These are phyloP conservation scores for Seriola aureovittata DNA, from an alignment of 2,113 vertebrate genomes.

Conservation along the genomic window DNA sequence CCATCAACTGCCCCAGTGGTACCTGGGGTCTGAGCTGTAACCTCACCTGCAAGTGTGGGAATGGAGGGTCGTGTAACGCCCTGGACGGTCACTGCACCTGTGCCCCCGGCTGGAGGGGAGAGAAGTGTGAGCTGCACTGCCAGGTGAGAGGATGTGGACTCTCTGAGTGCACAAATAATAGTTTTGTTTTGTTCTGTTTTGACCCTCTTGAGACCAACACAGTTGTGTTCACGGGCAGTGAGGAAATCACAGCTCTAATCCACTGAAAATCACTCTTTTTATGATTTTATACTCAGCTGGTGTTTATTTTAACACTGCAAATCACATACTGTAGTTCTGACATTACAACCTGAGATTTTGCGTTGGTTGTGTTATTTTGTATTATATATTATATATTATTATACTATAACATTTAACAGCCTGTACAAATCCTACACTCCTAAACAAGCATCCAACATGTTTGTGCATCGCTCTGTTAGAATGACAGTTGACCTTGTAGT, in stretches of 20 bases:
- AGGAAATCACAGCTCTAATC: background rate
- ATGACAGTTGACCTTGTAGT: background rate
- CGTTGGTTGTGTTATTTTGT: no score
- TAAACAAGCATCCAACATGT: background rate
- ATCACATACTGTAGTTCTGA: background rate
- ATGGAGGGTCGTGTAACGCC: conserved; percentile 91
- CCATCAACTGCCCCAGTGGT: conserved; percentile 95
- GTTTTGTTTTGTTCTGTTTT: background rate
- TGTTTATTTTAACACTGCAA: background rate
- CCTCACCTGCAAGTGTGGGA: conserved; percentile 90
- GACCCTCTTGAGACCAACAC: background rate
- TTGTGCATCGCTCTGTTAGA: background rate
- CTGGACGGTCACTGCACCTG: conserved; percentile 93
- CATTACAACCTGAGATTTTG: background rate
- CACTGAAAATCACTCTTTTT: background rate
- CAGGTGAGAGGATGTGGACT: conserved; percentile 84
- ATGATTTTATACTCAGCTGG: background rate
- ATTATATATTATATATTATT: background rate
- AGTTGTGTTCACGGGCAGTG: background rate
- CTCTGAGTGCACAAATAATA: background rate
- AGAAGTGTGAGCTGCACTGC: conserved; percentile 90
- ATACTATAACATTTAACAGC: no score
- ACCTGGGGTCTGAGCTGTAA: conserved; percentile 96
- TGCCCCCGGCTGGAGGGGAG: conserved; percentile 92
- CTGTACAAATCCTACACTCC: no score